phyloP scores from a whole-genome alignment of 2,113 vertebrate species.

The Xiphorhynchus elegans region DNA sequence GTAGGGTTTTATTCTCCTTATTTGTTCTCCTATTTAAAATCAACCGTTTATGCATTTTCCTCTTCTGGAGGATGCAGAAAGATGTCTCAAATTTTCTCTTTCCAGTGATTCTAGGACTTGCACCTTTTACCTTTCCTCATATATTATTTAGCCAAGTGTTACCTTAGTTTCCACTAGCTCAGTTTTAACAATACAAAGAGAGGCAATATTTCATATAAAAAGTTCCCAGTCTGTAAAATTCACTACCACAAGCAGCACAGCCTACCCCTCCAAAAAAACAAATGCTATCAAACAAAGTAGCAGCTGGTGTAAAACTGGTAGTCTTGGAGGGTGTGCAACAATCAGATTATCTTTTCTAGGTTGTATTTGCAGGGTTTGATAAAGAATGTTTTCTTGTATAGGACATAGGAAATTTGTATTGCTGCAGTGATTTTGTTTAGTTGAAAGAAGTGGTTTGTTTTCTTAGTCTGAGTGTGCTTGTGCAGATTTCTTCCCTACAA shows the following conservation, averaged over 20 bases:
- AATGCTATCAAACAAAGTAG: background rate
- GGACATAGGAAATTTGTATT: background rate
- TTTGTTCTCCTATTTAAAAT: background rate
- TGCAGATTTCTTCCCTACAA: background rate
- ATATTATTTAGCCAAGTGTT: background rate
- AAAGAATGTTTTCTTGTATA: background rate
- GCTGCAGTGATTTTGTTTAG: background rate
- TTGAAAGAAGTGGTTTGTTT: background rate
- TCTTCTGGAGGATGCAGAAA: background rate
- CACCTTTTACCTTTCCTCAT: background rate
- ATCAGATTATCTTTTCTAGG: background rate
- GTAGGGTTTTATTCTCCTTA: background rate
- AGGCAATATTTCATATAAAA: background rate
- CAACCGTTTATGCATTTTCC: background rate
- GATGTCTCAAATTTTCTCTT: background rate
- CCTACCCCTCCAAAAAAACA: background rate
- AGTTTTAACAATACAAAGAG: background rate
- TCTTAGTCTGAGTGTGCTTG: background rate
- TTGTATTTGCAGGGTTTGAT: background rate
- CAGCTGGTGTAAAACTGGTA: background rate
- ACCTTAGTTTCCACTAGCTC: background rate
- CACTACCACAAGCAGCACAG: rapidly evolving
- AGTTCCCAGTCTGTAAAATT: background rate
- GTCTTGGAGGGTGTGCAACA: background rate
- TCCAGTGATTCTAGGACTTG: background rate